Conservation (phyloP, 2,113 vertebrate genomes). For the Artemisiospiza belli region DNA sequence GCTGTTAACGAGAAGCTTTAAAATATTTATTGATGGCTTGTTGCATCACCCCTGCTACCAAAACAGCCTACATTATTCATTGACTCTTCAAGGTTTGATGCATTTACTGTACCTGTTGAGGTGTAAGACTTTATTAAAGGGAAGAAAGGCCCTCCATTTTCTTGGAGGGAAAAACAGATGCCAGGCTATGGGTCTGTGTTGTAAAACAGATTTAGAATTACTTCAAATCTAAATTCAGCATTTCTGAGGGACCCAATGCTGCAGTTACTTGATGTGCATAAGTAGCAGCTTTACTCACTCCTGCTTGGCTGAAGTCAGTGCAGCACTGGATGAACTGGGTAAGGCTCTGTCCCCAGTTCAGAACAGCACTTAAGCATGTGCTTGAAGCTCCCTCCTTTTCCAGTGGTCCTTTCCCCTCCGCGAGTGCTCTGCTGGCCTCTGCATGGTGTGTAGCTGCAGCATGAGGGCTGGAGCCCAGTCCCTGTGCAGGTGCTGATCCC, state of each 20-base stretch:
- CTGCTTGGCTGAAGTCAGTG: background rate
- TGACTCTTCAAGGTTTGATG: constrained; percentile 14
- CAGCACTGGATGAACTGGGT: background rate
- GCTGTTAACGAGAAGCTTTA: constrained; percentile 42
- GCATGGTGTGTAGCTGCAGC: background rate
- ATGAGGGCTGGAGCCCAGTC: background rate
- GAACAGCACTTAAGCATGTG: background rate
- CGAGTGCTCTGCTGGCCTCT: background rate
- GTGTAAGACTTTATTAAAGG: background rate
- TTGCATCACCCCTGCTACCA: constrained; percentile 15
- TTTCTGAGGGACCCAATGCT: background rate
- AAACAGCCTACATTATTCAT: constrained; percentile 58
- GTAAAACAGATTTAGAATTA: background rate
- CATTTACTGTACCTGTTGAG: constrained; percentile 32
- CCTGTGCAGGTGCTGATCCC: background rate
- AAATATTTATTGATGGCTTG: constrained; percentile 66
- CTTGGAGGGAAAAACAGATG: background rate
- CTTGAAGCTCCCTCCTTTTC: background rate
- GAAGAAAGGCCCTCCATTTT: background rate
- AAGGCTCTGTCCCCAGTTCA: background rate
- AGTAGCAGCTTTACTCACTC: background rate
- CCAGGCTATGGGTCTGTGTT: background rate
- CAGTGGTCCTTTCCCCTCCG: background rate
- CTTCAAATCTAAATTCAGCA: background rate
- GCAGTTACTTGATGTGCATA: background rate